phyloP scores from a whole-genome alignment of 2,888 invertebrate species.

The Pardosa pseudoannulata region DNA sequence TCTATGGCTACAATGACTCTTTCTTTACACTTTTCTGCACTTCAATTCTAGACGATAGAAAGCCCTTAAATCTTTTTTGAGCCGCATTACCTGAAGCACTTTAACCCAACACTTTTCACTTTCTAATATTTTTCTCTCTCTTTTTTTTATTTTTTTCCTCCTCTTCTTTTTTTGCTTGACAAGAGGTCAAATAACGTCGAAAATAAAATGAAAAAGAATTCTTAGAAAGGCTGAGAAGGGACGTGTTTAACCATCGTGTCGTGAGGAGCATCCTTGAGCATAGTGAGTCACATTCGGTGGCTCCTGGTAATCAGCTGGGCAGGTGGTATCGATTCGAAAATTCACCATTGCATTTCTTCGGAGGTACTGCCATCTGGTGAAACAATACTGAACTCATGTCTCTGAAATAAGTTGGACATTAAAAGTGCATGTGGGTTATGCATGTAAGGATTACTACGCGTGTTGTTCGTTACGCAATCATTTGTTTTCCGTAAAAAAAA shows the following conservation, averaged over 20 bases:
- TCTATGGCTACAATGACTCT: neutral
- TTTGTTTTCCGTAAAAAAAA: too few relatives aligned
- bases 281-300: conserved; percentile 1
- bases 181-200: conserved; percentile 4
- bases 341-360: neutral
- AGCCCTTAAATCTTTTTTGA: conserved; percentile 5
- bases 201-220: neutral
- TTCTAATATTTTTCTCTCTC: neutral
- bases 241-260: conserved; percentile 12
- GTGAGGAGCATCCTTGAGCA: conserved; percentile 9
- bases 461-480: neutral
- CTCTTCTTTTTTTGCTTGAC: neutral
- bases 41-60: neutral
- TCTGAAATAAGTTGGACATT: neutral
- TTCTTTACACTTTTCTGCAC: neutral
- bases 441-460: neutral
- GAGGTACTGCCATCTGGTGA: neutral
- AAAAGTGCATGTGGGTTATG: neutral
- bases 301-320: conserved; percentile 9
- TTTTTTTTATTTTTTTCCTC: neutral
- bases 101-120: conserved; percentile 1
- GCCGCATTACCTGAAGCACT: neutral
- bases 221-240: neutral
- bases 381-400: neutral
- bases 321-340: conserved; percentile 6